phyloP scores from a whole-genome alignment of 92 coral and sea anemone species.

The Zoanthus gigantus region DNA sequence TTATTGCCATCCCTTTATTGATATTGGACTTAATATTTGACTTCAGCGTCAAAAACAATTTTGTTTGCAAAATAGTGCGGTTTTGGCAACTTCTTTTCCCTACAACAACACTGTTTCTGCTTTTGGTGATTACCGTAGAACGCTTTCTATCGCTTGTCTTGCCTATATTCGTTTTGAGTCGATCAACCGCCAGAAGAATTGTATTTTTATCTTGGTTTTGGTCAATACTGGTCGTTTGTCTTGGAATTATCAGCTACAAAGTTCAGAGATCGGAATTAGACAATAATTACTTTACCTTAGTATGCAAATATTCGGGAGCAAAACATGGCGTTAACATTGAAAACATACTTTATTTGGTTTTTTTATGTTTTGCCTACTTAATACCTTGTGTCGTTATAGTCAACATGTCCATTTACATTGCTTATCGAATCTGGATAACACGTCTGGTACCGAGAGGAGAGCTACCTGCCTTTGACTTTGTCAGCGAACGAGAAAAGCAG shows the following conservation, averaged over 20 bases:
- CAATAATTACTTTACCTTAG: background rate
- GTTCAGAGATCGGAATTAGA: background rate
- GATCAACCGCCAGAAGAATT: constrained; percentile 3
- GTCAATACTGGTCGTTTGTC: background rate
- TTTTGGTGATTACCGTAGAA: background rate
- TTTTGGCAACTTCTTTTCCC: background rate
- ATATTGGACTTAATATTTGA: background rate
- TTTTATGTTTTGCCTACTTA: background rate
- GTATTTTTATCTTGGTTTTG: constrained; percentile 1
- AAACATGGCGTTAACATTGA: background rate
- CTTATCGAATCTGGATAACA: background rate
- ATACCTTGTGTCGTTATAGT: background rate
- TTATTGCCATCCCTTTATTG: background rate
- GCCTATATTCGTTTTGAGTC: background rate
- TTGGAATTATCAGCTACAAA: background rate
- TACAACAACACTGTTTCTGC: background rate
- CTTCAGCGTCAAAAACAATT: background rate
- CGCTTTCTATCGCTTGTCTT: background rate
- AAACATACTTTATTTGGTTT: background rate
- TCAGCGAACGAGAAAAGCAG: background rate
- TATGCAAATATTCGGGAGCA: background rate
- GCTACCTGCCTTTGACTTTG: background rate
- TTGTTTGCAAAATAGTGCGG: background rate
- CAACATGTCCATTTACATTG: background rate
- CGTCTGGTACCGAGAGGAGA: background rate